Evolutionary conservation across 2,797 vertebrate genomes (phyloP).

Genomic region (Propithecus deckenii): DNA sequence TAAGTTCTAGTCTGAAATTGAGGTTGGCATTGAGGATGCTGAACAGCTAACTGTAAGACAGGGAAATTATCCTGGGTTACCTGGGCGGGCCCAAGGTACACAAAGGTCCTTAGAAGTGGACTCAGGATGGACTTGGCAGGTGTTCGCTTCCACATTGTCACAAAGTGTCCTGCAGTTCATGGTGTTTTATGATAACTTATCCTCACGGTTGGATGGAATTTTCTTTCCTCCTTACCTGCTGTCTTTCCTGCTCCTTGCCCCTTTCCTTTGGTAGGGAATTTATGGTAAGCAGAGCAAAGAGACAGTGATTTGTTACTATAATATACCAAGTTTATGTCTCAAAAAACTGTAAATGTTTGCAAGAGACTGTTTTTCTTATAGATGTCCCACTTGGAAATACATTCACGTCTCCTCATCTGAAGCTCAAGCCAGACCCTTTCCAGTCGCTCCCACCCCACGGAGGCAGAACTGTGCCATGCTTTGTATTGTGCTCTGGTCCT

Average conservation of each 20-base stretch:
- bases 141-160: neutral
- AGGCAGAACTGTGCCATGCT: too few relatives aligned
- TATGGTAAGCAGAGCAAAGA: neutral
- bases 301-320: neutral
- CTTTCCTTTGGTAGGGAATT: neutral
- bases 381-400: neutral
- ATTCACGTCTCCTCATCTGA: neutral
- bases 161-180: neutral
- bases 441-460: fast-evolving
- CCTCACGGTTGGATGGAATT: neutral
- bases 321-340: neutral
- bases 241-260: neutral
- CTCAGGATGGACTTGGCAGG: neutral
- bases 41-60: neutral
- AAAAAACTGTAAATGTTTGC: neutral
- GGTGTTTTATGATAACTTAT: neutral
- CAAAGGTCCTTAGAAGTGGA: neutral
- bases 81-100: neutral
- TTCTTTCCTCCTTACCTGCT: neutral
- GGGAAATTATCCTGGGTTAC: neutral
- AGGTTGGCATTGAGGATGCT: neutral
- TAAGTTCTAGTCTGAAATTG: neutral
- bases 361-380: neutral
- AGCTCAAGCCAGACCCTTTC: neutral
- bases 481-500: neutral